Percentiles rank a stretch among this genome's conserved stretches.
phyloP scores from a whole-genome alignment of 2,113 vertebrate species.

The Delphinapterus leucas region DNA sequence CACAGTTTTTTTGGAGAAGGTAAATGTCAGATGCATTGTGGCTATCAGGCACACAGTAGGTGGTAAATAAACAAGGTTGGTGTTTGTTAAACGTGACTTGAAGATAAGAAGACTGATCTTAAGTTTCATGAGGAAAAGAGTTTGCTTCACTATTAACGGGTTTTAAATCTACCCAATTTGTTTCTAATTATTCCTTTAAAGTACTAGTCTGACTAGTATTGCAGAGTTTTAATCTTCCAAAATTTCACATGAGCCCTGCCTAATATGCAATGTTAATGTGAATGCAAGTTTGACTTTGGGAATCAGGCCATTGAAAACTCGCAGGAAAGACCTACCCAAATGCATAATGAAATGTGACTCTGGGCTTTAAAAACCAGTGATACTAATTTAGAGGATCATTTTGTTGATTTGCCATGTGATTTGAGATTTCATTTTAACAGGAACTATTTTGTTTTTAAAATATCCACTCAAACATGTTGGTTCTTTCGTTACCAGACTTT shows the following conservation, averaged over 20 bases:
- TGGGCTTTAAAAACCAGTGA: slow-evolving; percentile 12
- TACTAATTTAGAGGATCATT: not conserved
- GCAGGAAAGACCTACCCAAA: not conserved
- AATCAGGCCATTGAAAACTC: slow-evolving; percentile 4
- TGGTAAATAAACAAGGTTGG: not conserved
- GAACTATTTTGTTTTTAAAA: slow-evolving; percentile 31
- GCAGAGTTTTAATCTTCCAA: not conserved
- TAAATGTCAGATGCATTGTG: not conserved
- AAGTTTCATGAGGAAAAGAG: not conserved
- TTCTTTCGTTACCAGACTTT: not conserved
- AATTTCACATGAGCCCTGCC: not conserved
- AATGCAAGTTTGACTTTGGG: not conserved
- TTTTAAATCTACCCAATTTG: slow-evolving; percentile 11
- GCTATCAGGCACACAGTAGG: not conserved
- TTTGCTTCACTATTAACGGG: not conserved
- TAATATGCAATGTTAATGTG: not conserved
- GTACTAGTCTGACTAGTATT: not conserved
- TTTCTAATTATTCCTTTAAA: not conserved
- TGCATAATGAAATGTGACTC: not conserved
- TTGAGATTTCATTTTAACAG: slow-evolving; percentile 27
- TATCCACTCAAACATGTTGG: not conserved
- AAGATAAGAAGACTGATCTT: not conserved
- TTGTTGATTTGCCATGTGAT: not conserved
- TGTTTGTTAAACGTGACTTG: not conserved
- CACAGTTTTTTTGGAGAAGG: not conserved